These are phyloP conservation scores for Diadophis punctatus DNA, from an alignment of 2,113 vertebrate genomes.

Conservation along the genomic window DNA sequence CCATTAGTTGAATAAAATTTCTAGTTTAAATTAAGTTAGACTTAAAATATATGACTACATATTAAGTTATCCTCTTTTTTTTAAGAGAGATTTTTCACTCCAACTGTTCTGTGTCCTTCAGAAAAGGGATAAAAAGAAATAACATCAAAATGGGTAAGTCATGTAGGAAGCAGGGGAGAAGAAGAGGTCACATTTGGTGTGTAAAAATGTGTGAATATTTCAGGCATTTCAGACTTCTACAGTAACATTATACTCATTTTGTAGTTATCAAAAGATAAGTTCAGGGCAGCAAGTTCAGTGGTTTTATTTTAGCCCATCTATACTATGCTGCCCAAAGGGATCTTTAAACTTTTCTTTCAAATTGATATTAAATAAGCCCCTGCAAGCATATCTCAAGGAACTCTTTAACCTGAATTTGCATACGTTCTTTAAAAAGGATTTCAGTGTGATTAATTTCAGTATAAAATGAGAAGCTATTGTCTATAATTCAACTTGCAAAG, in stretches of 20 bases:
- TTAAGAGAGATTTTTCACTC: background rate
- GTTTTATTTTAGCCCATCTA: conserved; percentile 42
- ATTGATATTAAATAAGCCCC: conserved; percentile 23
- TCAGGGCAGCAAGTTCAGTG: conserved; percentile 41
- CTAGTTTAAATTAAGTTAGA: background rate
- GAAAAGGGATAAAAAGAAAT: conserved; percentile 15
- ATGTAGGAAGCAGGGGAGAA: background rate
- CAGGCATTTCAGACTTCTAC: conserved; percentile 8
- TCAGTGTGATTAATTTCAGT: conserved; percentile 8
- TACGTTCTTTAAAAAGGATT: conserved; percentile 14
- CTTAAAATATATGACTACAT: conserved; percentile 13
- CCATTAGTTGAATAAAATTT: conserved; percentile 1
- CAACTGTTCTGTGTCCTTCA: background rate
- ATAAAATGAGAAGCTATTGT: conserved; percentile 10
- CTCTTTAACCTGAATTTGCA: conserved; percentile 31
- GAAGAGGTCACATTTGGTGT: conserved; percentile 8
- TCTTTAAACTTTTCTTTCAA: conserved; percentile 57
- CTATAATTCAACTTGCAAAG: background rate
- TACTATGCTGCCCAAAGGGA: conserved; percentile 42
- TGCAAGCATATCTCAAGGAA: conserved; percentile 22
- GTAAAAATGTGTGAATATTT: conserved; percentile 15
- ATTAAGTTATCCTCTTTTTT: background rate
- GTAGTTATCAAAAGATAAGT: conserved; percentile 29
- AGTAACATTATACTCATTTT: conserved; percentile 26
- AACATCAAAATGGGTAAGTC: conserved; percentile 13